Evolutionary conservation across 2,888 invertebrate species (phyloP), one percentile per base, ranked within the genome.

Genomic region (Erebia palarica): DNA sequence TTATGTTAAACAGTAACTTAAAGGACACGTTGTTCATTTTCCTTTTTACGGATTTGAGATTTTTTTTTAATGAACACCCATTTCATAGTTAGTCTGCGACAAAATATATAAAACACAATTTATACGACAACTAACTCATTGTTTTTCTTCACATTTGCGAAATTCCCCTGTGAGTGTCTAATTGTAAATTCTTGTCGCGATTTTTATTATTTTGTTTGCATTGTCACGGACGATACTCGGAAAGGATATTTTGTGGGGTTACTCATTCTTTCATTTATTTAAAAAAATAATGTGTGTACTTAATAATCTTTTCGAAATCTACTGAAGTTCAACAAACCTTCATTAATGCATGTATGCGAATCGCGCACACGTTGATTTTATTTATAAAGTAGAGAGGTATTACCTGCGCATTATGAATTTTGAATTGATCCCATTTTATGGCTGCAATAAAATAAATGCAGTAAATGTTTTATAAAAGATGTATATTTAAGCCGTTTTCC

Each of bases 181-280:
- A 88, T 92, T 91, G 84, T 78, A 79, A 80, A 92, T 92, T 89
- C 92, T 79, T 82, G 75, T 70, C 82, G 82, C 84, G 87, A 80
- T 81, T 84, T 86, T 88, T 88, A 84, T 86, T 86, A 87, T 88
- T 88, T 87, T 87, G 86, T 83, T 87, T 87, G 87, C 86, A 84
- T 83, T 87, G 86, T 88, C 86, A 86, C 84, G 85, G 82, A 82
- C 82, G 84, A 84, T 92, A 89, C 92, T 86, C 83, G 85, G 92
- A 92, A 92, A 82, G 82, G 84, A 88, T 90, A 86, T 89, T 91
- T 90, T 80, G 81, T 75, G 84, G 84, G 81, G 84, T 91, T 90
- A 90, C 87, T 92, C 91, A 92, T 85, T 80, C 76, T 79, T 36
- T 78, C 78, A 77, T 82, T 82, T 78, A 78, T 80, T 75, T 80